Evolutionary conservation across 2,888 invertebrate genomes (phyloP).

Genomic region (Kuschelorhynchus macadamiae): DNA sequence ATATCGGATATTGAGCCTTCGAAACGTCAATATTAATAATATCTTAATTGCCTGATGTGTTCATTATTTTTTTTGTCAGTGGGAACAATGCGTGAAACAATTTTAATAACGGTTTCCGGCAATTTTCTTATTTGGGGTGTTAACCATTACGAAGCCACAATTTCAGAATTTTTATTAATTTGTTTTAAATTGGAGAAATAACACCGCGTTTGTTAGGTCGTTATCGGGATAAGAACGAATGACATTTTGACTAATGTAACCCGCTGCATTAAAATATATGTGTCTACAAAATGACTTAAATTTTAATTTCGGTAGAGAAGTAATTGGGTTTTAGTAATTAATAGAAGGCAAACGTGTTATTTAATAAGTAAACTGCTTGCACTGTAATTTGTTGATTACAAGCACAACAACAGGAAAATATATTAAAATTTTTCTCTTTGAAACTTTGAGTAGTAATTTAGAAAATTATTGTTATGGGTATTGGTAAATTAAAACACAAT

Average conservation of each 20-base stretch:
- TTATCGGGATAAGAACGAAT: background rate
- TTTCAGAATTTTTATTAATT: constrained; percentile 11
- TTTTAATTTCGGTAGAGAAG: background rate
- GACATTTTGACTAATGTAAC: background rate
- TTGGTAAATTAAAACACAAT: too few species aligned
- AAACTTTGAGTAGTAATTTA: too few species aligned
- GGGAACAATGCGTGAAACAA: constrained; percentile 12
- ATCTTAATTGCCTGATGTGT: constrained; percentile 40
- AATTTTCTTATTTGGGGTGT: constrained; percentile 12
- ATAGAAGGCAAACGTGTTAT: too few species aligned
- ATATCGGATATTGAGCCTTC: constrained; percentile 39
- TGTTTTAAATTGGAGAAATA: constrained; percentile 4
- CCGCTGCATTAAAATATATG: constrained; percentile 5
- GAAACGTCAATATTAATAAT: constrained; percentile 45
- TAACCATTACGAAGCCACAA: background rate
- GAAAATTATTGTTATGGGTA: too few species aligned
- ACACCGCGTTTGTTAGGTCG: background rate
- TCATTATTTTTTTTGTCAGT: constrained; percentile 30
- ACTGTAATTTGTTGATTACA: too few species aligned
- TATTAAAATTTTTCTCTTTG: background rate
- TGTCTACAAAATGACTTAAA: background rate
- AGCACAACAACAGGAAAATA: too few species aligned
- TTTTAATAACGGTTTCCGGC: constrained; percentile 30
- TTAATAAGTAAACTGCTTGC: too few species aligned
- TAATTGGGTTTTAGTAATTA: background rate